Percentiles rank a stretch among this genome's conserved stretches.
phyloP scores from a whole-genome alignment of 2,888 invertebrate species.

The Limnephilus auricula region DNA sequence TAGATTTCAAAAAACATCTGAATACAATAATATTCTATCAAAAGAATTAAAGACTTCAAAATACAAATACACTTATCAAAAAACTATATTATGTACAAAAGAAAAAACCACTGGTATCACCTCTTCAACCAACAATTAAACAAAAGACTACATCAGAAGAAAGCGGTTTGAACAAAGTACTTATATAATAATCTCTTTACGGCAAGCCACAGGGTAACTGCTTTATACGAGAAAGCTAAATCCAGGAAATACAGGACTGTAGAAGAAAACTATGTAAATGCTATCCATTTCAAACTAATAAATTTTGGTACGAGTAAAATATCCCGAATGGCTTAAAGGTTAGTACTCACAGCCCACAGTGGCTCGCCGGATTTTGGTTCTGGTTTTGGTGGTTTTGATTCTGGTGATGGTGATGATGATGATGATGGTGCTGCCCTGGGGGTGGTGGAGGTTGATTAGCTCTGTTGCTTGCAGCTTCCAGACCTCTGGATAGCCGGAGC shows the following conservation, averaged over 20 bases:
- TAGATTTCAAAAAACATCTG: too few species aligned
- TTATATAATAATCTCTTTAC: background rate
- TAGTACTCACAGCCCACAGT: background rate
- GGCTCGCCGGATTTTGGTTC: conserved; percentile 30
- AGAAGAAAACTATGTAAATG: background rate
- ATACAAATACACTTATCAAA: background rate
- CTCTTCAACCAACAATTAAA: background rate
- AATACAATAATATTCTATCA: background rate
- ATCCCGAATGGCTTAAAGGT: background rate
- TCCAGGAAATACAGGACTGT: too few species aligned
- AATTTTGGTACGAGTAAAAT: background rate
- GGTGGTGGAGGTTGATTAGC: conserved; percentile 48
- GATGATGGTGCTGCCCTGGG: conserved; percentile 62
- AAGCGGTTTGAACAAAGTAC: background rate
- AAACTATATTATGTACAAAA: background rate
- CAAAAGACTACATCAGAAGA: background rate
- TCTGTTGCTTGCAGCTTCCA: conserved; percentile 81
- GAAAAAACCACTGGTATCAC: background rate
- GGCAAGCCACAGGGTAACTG: background rate
- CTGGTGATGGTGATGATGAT: conserved; percentile 53
- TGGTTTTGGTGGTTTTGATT: conserved; percentile 46
- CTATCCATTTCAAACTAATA: background rate
- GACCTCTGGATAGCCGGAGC: conserved; percentile 88
- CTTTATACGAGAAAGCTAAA: background rate
- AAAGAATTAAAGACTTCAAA: background rate